Percentiles rank a stretch among this genome's conserved stretches.
Evolutionary conservation across 2,797 vertebrate species (phyloP).

Genomic region (Sebastolobus altivelis): DNA sequence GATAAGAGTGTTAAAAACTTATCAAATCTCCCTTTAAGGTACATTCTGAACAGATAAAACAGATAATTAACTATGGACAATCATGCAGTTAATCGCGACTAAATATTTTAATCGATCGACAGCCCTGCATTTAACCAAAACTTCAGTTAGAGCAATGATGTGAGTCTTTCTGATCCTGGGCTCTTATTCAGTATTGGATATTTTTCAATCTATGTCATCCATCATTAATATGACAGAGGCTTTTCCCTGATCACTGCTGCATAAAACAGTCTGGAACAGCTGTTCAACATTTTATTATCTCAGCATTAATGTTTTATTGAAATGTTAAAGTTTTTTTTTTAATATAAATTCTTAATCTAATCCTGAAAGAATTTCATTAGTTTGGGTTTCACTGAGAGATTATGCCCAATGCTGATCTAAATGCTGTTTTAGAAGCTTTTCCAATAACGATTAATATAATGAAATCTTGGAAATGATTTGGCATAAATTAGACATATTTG

Average conservation of each 20-base stretch:
- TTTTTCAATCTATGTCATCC: neutral
- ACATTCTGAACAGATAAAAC: too few species aligned
- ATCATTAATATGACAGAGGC: neutral
- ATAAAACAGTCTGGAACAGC: neutral
- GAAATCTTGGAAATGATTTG: neutral
- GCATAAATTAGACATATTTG: neutral
- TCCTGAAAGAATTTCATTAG: slow-evolving; percentile 35
- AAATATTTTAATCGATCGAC: neutral
- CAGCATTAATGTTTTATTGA: slow-evolving; percentile 11
- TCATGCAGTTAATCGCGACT: neutral
- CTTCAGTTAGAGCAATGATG: neutral
- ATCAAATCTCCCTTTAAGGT: too few species aligned
- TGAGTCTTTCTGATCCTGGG: neutral
- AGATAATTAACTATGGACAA: too few species aligned
- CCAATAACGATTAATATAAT: slow-evolving; percentile 5
- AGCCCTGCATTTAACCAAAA: neutral
- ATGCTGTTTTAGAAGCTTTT: neutral
- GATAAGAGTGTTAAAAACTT: too few species aligned
- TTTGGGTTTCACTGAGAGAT: slow-evolving; percentile 6
- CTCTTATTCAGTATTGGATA: neutral
- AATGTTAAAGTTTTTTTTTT: neutral
- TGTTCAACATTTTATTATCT: slow-evolving; percentile 1
- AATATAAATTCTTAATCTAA: neutral
- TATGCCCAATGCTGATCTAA: neutral
- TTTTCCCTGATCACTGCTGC: slow-evolving; percentile 1